phyloP scores from a whole-genome alignment of 2,113 vertebrate species.

The Ivindomyrus marchei region DNA sequence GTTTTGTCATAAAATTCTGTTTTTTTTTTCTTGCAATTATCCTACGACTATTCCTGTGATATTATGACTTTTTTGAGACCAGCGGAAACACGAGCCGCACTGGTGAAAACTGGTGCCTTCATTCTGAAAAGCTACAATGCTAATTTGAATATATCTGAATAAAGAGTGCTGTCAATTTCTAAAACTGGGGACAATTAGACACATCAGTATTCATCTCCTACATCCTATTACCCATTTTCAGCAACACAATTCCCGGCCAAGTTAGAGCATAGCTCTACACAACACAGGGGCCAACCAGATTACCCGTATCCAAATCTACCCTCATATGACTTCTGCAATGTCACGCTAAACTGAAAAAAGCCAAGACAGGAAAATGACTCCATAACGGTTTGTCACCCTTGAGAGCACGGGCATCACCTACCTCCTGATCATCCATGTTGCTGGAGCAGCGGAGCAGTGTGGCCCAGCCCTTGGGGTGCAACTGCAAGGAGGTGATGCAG shows the following conservation, averaged over 20 bases:
- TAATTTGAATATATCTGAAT: not conserved
- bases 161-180: not conserved
- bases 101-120: not conserved
- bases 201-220: not conserved
- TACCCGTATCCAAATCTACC: not conserved
- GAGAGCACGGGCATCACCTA: constrained; percentile 38
- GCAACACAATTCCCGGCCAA: not conserved
- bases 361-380: not conserved
- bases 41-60: not conserved
- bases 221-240: not conserved
- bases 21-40: not conserved
- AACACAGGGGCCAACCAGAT: not conserved
- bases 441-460: constrained; percentile 92
- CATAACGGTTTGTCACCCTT: not conserved
- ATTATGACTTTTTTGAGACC: not conserved
- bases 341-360: not conserved
- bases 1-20: not conserved
- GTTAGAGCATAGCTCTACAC: not conserved
- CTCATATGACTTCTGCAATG: not conserved
- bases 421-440: constrained; percentile 97
- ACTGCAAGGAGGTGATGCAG: constrained; percentile 95
- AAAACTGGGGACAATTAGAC: not conserved
- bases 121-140: not conserved
- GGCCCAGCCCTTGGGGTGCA: constrained; percentile 97
- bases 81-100: not conserved